Conservation (phyloP, 35 echinoderm and acorn worm genomes). For the Eucidaris tribuloides region DNA sequence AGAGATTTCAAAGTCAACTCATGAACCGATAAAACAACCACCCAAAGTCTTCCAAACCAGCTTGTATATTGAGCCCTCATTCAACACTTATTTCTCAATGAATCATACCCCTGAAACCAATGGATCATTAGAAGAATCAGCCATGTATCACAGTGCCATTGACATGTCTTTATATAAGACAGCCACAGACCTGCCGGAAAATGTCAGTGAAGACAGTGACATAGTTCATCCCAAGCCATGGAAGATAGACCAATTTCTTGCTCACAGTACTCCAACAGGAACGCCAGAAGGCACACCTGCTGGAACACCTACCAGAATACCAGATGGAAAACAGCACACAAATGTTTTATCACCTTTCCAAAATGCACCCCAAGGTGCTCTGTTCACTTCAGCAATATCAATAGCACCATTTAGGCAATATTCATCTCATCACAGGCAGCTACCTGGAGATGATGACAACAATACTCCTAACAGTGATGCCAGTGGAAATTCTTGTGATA, state of each 20-base stretch:
- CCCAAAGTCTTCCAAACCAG: not conserved
- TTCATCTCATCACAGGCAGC: no score
- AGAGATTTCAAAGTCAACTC: no score
- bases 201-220: not conserved
- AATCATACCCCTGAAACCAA: not conserved
- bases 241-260: not conserved
- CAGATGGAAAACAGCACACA: no score
- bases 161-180: constrained; percentile 47
- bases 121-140: constrained; percentile 5
- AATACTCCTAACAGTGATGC: no score
- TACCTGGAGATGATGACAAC: no score
- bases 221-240: not conserved
- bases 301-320: no score
- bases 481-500: no score
- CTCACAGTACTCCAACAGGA: not conserved
- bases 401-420: no score
- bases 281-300: not conserved
- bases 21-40: no score
- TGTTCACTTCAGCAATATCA: no score
- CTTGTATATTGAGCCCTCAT: not conserved
- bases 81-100: not conserved
- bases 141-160: constrained; percentile 38
- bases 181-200: constrained; percentile 23
- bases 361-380: no score
- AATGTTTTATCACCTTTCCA: no score